These are phyloP conservation scores for Coenonympha glycerion DNA, from an alignment of 2,888 invertebrate genomes.

Conservation along the genomic window DNA sequence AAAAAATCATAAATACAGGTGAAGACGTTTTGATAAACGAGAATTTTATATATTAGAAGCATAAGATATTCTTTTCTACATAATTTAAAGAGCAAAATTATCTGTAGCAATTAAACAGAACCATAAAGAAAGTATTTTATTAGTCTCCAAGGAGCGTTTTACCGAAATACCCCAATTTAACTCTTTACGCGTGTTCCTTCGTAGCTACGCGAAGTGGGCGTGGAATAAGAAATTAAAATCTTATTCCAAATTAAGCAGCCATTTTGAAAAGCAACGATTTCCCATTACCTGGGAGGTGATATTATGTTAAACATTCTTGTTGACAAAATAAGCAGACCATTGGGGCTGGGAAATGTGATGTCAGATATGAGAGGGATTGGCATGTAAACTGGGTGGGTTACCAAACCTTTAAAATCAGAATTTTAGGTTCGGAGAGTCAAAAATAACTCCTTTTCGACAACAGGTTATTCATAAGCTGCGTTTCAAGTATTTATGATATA, in stretches of 20 bases:
- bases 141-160: conserved; percentile 8
- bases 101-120: conserved; percentile 6
- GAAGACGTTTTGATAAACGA: too few relatives aligned
- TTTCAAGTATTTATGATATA: too few relatives aligned
- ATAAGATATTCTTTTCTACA: background rate
- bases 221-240: conserved; percentile 6
- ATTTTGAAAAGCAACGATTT: background rate
- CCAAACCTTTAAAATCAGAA: too few relatives aligned
- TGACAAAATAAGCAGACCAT: background rate
- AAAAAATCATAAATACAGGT: too few relatives aligned
- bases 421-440: too few relatives aligned
- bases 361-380: too few relatives aligned
- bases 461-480: too few relatives aligned
- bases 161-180: background rate
- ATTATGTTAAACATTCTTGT: background rate
- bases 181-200: conserved; percentile 1
- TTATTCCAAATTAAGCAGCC: background rate
- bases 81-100: background rate
- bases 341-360: too few relatives aligned
- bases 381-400: too few relatives aligned
- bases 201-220: background rate
- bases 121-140: conserved; percentile 12
- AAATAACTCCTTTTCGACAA: too few relatives aligned
- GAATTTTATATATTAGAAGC: too few relatives aligned
- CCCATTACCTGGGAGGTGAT: background rate